Conservation (phyloP, 2,113 vertebrate species). For the Anser cygnoides region DNA sequence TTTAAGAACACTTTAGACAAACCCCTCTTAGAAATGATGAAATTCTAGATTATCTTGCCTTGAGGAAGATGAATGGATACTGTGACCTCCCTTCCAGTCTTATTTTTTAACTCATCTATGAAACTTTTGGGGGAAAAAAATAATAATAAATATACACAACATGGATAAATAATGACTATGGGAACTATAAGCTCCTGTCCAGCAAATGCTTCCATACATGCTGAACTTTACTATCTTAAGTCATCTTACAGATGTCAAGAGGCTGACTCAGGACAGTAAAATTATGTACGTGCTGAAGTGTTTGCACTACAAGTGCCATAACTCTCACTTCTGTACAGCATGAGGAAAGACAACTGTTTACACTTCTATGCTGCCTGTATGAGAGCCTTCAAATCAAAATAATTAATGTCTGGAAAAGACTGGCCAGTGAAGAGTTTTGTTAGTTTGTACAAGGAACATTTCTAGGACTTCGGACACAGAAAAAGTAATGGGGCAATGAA, state of each 20-base stretch:
- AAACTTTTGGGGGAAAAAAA: not conserved
- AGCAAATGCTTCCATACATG: not conserved
- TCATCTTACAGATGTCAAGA: constrained; percentile 10
- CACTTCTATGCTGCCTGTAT: not conserved
- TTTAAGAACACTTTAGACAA: not conserved
- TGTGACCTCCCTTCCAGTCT: not conserved
- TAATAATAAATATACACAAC: not conserved
- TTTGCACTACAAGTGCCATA: not conserved
- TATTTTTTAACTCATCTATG: not conserved
- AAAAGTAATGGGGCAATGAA: not conserved
- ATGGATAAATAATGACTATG: not conserved
- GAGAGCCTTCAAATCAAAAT: constrained; percentile 21
- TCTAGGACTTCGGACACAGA: not conserved
- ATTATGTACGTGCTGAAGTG: not conserved
- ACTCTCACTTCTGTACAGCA: constrained; percentile 2
- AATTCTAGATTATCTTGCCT: not conserved
- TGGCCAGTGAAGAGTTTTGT: not conserved
- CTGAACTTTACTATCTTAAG: constrained; percentile 26
- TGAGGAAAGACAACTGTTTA: constrained; percentile 10
- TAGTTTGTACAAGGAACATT: constrained; percentile 21
- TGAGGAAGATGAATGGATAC: not conserved
- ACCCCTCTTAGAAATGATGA: not conserved
- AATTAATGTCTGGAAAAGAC: not conserved
- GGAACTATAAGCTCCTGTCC: not conserved
- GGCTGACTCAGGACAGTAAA: constrained; percentile 18